Base-by-base conservation (phyloP, 2,888 invertebrate species). In the Liposcelis brunnea region DNA sequence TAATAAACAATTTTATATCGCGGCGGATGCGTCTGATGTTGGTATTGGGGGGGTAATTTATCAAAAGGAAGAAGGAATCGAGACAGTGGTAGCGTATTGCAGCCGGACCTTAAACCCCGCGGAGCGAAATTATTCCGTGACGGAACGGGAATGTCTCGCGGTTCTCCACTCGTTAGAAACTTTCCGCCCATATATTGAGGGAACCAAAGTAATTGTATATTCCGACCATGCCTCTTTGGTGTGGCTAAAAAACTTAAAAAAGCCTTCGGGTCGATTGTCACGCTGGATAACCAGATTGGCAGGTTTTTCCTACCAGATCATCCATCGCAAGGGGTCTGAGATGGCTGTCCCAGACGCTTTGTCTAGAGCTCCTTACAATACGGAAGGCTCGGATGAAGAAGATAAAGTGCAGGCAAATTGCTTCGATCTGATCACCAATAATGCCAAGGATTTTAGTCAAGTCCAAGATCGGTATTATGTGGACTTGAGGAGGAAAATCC, bases 81-180 rank as follows among this genome's bases (percentile, higher is more conserved):
- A 26, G n/a, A 4, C 5, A 5, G 43, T 43, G 4, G n/a, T 43
- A 12, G 32, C 43, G 3, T 43, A 43, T 32, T 5, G 6, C 6
- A 7, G 6, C 6, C 37, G 36, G 6, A 33, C 32, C 8, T 18
- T 43, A 7, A n/a, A 12, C n/a, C 4, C 7, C n/a, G 36, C 38
- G 12, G 43, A 43, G 14, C 26, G 12, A 7, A 36, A 43, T 6
- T 43, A 36, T 5, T 31, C 32, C 3, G 36, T 36, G 5, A 43
- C 43, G 5, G 6, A 43, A 35, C 31, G 19, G 12, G 43, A 43
- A 43, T 43, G 37, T 38, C 16, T 43, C 6, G 43, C 33, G 11
- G 36, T 43, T 7, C 6, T 43, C n/a, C 35, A 6, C 14, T 5
- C 5, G 11, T 5, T 26, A 4, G 14, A 32, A 12, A n/a, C 4